These are phyloP conservation scores for Sicus ferrugineus DNA, from an alignment of 2,888 invertebrate species.

Conservation along the genomic window DNA sequence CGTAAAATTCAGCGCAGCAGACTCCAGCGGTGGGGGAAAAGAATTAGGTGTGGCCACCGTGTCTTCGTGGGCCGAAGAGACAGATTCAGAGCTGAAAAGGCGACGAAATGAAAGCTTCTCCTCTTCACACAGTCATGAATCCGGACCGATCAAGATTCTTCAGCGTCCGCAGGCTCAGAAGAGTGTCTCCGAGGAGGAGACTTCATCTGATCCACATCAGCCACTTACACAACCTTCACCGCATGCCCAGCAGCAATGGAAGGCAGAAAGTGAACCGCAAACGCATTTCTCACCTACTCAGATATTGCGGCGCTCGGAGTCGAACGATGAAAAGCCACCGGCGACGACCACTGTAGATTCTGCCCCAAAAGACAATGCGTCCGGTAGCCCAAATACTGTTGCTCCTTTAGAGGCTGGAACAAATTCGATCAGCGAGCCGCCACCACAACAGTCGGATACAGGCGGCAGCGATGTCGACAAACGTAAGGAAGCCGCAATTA, in stretches of 20 bases:
- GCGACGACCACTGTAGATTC: slow-evolving; percentile 34
- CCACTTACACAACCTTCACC: slow-evolving; percentile 37
- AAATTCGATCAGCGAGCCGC: slow-evolving; percentile 10
- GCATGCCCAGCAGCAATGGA: slow-evolving; percentile 31
- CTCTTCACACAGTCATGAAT: slow-evolving; percentile 60
- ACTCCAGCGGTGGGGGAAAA: slow-evolving; percentile 36
- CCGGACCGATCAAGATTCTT: slow-evolving; percentile 62
- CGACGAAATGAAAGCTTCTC: slow-evolving; percentile 62
- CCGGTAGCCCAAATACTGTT: background rate
- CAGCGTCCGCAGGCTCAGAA: slow-evolving; percentile 59
- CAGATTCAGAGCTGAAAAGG: slow-evolving; percentile 60
- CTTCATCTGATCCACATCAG: slow-evolving; percentile 34
- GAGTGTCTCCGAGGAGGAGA: slow-evolving; percentile 53
- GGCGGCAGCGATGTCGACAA: slow-evolving; percentile 40
- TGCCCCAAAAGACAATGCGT: background rate
- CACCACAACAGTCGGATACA: slow-evolving; percentile 17
- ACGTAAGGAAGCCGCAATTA: slow-evolving; percentile 41
- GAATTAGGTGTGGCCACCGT: slow-evolving; percentile 44
- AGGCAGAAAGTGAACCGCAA: slow-evolving; percentile 34
- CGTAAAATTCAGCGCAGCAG: slow-evolving; percentile 45
- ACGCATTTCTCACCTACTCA: slow-evolving; percentile 57
- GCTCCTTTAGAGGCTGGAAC: background rate
- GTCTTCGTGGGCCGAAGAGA: slow-evolving; percentile 67
- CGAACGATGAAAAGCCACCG: slow-evolving; percentile 44
- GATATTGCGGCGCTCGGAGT: slow-evolving; percentile 60